These are phyloP conservation scores for Drosophila sproati DNA, from an alignment of 1,140 invertebrate species.

Conservation along the genomic window DNA sequence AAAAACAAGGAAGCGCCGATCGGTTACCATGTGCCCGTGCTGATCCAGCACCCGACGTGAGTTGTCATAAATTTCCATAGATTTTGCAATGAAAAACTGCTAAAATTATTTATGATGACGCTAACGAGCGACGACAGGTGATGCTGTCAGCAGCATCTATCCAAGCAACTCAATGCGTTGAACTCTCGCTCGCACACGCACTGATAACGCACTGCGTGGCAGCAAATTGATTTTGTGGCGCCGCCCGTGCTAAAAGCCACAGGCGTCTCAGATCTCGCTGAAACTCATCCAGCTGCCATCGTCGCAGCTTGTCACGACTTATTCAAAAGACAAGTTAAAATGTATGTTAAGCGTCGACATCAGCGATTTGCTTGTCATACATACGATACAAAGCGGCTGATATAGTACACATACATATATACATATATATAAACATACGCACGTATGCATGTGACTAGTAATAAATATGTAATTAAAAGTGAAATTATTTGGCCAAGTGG, in stretches of 20 bases:
- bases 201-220: slow-evolving; percentile 75
- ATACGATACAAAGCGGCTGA: slow-evolving; percentile 53
- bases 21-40: background rate
- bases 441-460: background rate
- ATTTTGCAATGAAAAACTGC: slow-evolving; percentile 67
- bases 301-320: slow-evolving; percentile 66
- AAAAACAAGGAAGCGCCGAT: slow-evolving; percentile 65
- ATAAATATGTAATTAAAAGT: slow-evolving; percentile 71
- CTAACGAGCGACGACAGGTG: slow-evolving; percentile 81
- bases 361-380: slow-evolving; percentile 47
- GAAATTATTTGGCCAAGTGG: slow-evolving; percentile 70
- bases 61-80: slow-evolving; percentile 78
- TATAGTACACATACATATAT: slow-evolving; percentile 9
- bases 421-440: background rate
- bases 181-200: slow-evolving; percentile 22
- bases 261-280: slow-evolving; percentile 33
- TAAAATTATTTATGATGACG: slow-evolving; percentile 82
- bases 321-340: slow-evolving; percentile 81
- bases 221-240: slow-evolving; percentile 78
- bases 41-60: slow-evolving; percentile 17
- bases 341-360: slow-evolving; percentile 69
- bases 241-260: slow-evolving; percentile 66
- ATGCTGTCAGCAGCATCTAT: slow-evolving; percentile 32
- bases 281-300: slow-evolving; percentile 1
- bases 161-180: background rate